These are phyloP conservation scores for Cantharis flavilabris DNA, from an alignment of 2,888 invertebrate species.

Conservation along the genomic window DNA sequence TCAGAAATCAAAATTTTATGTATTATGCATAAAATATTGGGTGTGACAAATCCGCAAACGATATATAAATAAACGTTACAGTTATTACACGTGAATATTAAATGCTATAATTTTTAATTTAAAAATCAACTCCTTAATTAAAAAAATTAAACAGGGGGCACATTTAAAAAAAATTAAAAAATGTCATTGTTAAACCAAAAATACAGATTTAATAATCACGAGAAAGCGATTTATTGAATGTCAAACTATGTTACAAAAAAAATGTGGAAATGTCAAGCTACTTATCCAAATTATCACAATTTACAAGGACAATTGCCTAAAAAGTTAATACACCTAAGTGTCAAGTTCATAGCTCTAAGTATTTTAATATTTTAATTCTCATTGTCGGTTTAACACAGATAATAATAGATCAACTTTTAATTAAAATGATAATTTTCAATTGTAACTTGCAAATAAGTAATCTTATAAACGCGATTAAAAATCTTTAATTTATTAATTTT, in stretches of 20 bases:
- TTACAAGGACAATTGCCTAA: constrained; percentile 12
- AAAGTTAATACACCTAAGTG: constrained; percentile 9
- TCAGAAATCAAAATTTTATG: neutral
- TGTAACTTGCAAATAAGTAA: neutral
- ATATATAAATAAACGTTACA: neutral
- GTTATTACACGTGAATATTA: neutral
- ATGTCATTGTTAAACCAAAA: neutral
- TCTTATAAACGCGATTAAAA: neutral
- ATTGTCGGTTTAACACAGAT: neutral
- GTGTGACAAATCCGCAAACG: neutral
- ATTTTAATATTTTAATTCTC: constrained; percentile 6
- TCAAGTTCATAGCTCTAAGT: constrained; percentile 11
- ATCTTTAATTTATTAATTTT: neutral
- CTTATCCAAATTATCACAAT: constrained; percentile 15
- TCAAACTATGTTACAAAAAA: neutral
- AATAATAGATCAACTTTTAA: neutral
- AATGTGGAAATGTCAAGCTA: constrained; percentile 11
- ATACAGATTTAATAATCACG: neutral
- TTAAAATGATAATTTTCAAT: neutral
- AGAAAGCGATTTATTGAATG: neutral
- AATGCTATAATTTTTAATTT: neutral
- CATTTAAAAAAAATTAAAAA: neutral
- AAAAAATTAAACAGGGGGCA: neutral
- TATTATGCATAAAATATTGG: neutral
- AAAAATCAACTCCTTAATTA: neutral